Evolutionary conservation across 64 coral and sea anemone species (phyloP).

Genomic region (Porites australiensis): DNA sequence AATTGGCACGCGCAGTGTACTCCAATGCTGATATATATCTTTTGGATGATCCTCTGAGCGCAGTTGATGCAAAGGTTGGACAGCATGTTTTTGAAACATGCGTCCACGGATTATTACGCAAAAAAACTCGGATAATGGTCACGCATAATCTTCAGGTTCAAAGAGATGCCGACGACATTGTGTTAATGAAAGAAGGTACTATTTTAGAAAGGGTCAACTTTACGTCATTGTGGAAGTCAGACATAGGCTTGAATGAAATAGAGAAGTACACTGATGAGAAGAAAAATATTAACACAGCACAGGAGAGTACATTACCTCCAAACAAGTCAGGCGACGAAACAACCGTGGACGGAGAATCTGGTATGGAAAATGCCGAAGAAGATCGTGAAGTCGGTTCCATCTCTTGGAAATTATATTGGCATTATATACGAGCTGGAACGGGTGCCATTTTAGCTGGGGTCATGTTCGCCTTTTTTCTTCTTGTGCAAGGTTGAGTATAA

Average conservation of each 20-base stretch:
- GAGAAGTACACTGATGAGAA: background rate
- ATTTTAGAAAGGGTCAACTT: background rate
- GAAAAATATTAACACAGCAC: too few relatives aligned
- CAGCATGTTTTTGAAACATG: background rate
- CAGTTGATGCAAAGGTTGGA: too few relatives aligned
- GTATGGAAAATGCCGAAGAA: background rate
- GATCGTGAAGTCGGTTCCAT: background rate
- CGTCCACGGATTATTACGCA: background rate
- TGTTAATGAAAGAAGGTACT: too few relatives aligned
- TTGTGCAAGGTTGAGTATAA: background rate
- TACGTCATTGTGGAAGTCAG: background rate
- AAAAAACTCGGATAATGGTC: too few relatives aligned
- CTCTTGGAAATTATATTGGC: background rate
- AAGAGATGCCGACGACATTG: too few relatives aligned
- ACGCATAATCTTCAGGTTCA: too few relatives aligned
- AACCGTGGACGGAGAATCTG: background rate
- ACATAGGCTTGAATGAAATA: background rate
- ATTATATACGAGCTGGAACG: background rate
- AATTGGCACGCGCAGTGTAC: background rate
- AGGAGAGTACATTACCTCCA: background rate
- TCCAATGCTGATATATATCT: background rate
- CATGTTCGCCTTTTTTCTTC: background rate
- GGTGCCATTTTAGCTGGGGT: background rate
- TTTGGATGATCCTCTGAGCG: too few relatives aligned
- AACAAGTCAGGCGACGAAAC: background rate